Evolutionary conservation across 2,113 vertebrate species (phyloP).

Genomic region (Narcine bancroftii): DNA sequence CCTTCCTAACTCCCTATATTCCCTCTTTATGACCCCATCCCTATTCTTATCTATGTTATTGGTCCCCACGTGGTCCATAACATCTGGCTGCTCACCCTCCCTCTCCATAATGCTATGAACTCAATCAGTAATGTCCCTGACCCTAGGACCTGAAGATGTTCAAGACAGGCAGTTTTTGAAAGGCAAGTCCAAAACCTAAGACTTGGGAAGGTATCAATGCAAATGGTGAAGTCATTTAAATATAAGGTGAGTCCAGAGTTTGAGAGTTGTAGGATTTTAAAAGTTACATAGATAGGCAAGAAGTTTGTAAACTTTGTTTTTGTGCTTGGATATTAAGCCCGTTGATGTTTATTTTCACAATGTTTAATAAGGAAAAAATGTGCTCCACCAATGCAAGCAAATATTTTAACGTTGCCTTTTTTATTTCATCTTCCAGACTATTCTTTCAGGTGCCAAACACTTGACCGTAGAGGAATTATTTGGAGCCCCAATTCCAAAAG

Average conservation of each 20-base stretch:
- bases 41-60: no score
- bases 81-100: no score
- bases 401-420: background rate
- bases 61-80: no score
- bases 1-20: no score
- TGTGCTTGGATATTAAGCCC: no score
- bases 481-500: constrained; percentile 82
- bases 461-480: constrained; percentile 97
- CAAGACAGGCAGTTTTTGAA: background rate
- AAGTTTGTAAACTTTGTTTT: background rate
- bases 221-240: background rate
- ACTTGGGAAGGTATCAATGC: no score
- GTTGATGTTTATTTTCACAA: background rate
- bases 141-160: no score
- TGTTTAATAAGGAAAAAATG: background rate
- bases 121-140: no score
- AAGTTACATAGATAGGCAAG: background rate
- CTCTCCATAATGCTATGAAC: no score
- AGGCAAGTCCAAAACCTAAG: background rate
- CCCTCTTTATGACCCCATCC: no score
- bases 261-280: background rate
- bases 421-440: constrained; percentile 55
- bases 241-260: background rate
- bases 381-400: background rate
- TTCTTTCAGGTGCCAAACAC: constrained; percentile 77